phyloP scores from a whole-genome alignment of 2,113 vertebrate species.

The Ochotona princeps region DNA sequence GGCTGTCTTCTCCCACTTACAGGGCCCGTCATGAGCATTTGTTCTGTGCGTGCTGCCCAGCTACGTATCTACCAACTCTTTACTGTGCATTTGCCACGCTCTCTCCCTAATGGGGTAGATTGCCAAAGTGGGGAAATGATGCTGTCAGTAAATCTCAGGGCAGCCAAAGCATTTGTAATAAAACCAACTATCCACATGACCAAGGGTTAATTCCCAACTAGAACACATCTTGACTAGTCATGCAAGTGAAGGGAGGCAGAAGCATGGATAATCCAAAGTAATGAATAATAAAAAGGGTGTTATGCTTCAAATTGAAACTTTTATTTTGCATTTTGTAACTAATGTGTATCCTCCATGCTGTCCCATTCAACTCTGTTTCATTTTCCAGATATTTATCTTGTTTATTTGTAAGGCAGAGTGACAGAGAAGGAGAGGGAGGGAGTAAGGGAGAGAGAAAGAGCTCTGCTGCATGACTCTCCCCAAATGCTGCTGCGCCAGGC shows the following conservation, averaged over 20 bases:
- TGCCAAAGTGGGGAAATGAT: not conserved
- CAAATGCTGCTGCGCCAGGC: too few relatives aligned
- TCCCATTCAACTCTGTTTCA: not conserved
- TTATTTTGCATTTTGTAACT: not conserved
- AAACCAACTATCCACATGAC: not conserved
- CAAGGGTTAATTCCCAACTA: not conserved
- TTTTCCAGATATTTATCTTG: too few relatives aligned
- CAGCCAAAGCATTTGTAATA: not conserved
- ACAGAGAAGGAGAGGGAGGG: too few relatives aligned
- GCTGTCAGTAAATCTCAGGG: not conserved
- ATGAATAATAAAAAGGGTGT: not conserved
- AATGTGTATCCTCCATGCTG: not conserved
- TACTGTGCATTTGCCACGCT: not conserved
- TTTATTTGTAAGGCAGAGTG: too few relatives aligned
- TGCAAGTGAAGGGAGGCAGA: not conserved
- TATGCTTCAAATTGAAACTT: not conserved
- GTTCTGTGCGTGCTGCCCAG: not conserved
- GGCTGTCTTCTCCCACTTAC: not conserved
- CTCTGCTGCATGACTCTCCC: too few relatives aligned
- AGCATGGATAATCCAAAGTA: not conserved
- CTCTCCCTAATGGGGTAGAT: not conserved
- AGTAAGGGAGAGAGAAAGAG: too few relatives aligned
- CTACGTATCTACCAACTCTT: not conserved
- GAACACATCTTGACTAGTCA: not conserved
- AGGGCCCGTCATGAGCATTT: not conserved